These are phyloP conservation scores for Drosophila testacea DNA, from an alignment of 2,888 invertebrate species.

Conservation along the genomic window DNA sequence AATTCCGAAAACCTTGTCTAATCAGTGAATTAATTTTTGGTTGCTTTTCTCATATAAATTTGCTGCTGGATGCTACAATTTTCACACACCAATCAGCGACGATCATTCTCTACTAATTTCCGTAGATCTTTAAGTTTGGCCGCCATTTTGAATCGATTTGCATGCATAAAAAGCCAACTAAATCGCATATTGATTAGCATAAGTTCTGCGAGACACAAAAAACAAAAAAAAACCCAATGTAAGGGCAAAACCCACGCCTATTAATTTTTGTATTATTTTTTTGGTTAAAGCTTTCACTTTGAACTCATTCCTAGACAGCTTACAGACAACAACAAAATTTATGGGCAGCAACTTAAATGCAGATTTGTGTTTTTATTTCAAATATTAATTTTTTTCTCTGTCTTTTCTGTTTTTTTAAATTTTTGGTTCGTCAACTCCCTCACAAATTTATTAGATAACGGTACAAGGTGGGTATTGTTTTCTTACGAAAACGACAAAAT, in stretches of 20 bases:
- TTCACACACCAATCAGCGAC: conserved; percentile 77
- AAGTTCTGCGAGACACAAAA: conserved; percentile 54
- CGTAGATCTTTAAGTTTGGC: conserved; percentile 46
- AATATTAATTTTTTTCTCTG: conserved; percentile 17
- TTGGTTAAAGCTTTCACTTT: conserved; percentile 65
- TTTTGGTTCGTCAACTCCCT: conserved; percentile 60
- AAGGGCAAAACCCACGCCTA: conserved; percentile 75
- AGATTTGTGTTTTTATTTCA: conserved; percentile 56
- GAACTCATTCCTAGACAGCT: conserved; percentile 62
- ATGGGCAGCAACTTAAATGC: conserved; percentile 62
- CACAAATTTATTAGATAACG: conserved; percentile 78
- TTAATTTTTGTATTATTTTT: conserved; percentile 26
- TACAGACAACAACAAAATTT: conserved; percentile 57
- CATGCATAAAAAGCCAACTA: conserved; percentile 63
- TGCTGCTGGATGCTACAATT: conserved; percentile 54
- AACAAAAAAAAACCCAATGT: conserved; percentile 24
- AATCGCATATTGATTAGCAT: conserved; percentile 68
- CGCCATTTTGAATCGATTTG: conserved; percentile 74
- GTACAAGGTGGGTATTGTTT: conserved; percentile 47
- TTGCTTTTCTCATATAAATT: conserved; percentile 47
- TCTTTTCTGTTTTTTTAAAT: conserved; percentile 8
- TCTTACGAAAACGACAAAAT: conserved; percentile 74
- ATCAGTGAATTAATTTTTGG: conserved; percentile 4
- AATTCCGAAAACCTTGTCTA: conserved; percentile 10
- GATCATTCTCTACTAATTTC: conserved; percentile 57